A percentile compares a stretch with the other conserved stretches of the same genome.
phyloP scores from a whole-genome alignment of 1,140 invertebrate genomes.

The Caenorhabditis tropicalis region DNA sequence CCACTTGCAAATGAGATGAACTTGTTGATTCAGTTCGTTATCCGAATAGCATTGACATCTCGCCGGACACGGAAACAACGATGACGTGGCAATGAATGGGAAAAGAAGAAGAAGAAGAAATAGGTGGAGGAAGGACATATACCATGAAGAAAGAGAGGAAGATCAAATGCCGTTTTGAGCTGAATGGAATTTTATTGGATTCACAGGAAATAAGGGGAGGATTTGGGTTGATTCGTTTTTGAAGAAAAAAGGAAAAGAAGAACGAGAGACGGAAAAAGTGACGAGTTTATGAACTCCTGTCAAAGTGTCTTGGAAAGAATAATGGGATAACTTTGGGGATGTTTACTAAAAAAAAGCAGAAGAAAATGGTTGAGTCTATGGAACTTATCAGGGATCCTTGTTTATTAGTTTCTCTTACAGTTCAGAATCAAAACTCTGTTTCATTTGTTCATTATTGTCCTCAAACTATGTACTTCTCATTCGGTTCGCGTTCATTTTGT shows the following conservation, averaged over 20 bases:
- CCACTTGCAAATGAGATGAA: conserved; percentile 60
- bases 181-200: neutral
- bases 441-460: too few relatives aligned
- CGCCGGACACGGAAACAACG: conserved; percentile 44
- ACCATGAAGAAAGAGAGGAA: neutral
- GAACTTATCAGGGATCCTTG: too few relatives aligned
- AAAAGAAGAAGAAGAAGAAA: neutral
- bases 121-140: conserved; percentile 18
- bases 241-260: neutral
- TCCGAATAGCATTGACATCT: conserved; percentile 58
- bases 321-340: too few relatives aligned
- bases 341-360: too few relatives aligned
- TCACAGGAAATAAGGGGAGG: neutral
- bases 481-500: too few relatives aligned
- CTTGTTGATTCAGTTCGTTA: conserved; percentile 12
- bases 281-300: neutral
- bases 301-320: neutral
- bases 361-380: too few relatives aligned
- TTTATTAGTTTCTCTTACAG: too few relatives aligned
- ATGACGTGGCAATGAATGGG: neutral
- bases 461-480: too few relatives aligned
- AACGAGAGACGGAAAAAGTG: neutral
- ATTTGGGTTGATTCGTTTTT: neutral
- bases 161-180: neutral
- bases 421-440: too few relatives aligned